phyloP scores from a whole-genome alignment of 2,888 invertebrate genomes.

The Tipula unca region DNA sequence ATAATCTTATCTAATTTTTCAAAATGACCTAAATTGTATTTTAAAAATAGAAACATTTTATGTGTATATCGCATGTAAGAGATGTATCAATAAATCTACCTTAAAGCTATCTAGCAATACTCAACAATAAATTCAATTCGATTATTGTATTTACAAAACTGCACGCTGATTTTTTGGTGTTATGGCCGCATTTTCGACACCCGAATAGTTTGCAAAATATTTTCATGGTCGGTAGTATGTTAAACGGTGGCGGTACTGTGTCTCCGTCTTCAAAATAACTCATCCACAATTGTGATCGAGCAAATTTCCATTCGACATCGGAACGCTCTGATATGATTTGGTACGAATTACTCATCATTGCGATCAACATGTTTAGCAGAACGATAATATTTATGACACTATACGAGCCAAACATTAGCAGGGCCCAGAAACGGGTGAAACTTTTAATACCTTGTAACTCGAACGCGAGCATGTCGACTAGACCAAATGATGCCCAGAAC shows the following conservation, averaged over 20 bases:
- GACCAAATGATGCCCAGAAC: conserved; percentile 97
- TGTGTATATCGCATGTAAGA: background rate
- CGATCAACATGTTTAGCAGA: conserved; percentile 93
- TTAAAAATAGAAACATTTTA: background rate
- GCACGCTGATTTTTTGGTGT: conserved; percentile 41
- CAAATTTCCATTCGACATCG: conserved; percentile 97
- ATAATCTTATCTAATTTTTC: background rate
- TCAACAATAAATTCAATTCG: background rate
- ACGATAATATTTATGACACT: conserved; percentile 96
- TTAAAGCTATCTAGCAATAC: background rate
- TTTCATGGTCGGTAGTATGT: conserved; percentile 83
- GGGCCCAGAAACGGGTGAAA: conserved; percentile 93
- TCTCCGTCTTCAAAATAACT: conserved; percentile 92
- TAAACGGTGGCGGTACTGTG: conserved; percentile 90
- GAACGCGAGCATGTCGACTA: conserved; percentile 89
- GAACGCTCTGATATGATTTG: conserved; percentile 94
- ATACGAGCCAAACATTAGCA: conserved; percentile 96
- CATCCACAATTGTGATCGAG: conserved; percentile 92
- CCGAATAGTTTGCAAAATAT: conserved; percentile 48
- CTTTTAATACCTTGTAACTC: conserved; percentile 91
- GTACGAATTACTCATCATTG: conserved; percentile 99
- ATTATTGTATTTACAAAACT: background rate
- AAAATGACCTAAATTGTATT: background rate
- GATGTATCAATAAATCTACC: background rate
- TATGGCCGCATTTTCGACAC: conserved; percentile 36